Conservation (phyloP, 2,113 vertebrate genomes). For the Cervus canadensis region DNA sequence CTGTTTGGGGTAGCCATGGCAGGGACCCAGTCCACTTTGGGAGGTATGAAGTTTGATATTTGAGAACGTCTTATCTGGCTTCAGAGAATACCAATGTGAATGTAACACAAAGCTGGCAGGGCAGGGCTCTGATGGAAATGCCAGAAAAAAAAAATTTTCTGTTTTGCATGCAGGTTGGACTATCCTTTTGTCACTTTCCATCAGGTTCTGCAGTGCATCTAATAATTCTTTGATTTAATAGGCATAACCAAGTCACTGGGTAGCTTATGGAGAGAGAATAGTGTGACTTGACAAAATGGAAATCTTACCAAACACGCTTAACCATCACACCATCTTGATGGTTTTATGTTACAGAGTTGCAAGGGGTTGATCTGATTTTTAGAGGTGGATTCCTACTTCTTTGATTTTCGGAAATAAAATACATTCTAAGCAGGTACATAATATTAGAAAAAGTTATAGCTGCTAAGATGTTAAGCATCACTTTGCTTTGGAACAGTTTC, state of each 20-base stretch:
- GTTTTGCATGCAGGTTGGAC: background rate
- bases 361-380: background rate
- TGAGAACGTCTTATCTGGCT: background rate
- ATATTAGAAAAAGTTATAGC: background rate
- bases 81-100: background rate
- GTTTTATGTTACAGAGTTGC: background rate
- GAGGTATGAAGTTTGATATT: background rate
- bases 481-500: background rate
- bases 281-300: background rate
- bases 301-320: background rate
- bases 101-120: background rate
- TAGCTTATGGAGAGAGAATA: background rate
- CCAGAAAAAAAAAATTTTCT: background rate
- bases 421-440: background rate
- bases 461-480: background rate
- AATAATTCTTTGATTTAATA: background rate
- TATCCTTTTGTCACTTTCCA: background rate
- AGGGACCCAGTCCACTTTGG: background rate
- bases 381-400: background rate
- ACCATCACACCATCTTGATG: background rate
- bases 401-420: background rate
- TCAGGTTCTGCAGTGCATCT: background rate
- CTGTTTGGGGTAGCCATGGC: background rate
- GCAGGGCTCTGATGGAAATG: background rate
- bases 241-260: background rate